Evolutionary conservation across 2,797 vertebrate species (phyloP).

Genomic region (Jordanella pulchra): DNA sequence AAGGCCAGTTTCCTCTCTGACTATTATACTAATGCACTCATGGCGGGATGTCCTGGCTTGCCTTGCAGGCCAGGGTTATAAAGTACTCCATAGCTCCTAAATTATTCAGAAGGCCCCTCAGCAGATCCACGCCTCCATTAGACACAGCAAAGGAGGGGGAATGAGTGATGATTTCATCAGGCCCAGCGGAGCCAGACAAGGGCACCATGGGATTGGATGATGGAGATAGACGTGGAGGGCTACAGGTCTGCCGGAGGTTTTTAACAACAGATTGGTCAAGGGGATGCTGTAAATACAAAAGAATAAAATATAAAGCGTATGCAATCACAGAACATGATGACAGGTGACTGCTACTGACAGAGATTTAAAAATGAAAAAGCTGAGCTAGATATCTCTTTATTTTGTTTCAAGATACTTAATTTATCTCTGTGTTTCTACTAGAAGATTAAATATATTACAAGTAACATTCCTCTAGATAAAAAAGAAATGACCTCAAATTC

Average conservation of each 20-base stretch:
- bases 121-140: conserved; percentile 76
- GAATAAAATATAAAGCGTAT: neutral
- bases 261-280: conserved; percentile 21
- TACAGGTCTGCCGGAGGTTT: conserved; percentile 30
- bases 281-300: conserved; percentile 7
- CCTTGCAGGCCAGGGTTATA: conserved; percentile 74
- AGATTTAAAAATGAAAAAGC: conserved; percentile 12
- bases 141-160: conserved; percentile 34
- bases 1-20: conserved; percentile 72
- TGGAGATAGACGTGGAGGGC: conserved; percentile 56
- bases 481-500: neutral
- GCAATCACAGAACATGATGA: conserved; percentile 1
- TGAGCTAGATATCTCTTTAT: neutral
- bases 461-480: neutral
- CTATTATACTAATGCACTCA: conserved; percentile 81
- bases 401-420: neutral
- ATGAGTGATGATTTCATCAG: conserved; percentile 76
- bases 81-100: conserved; percentile 78
- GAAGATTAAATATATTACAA: neutral
- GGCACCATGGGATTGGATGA: conserved; percentile 65
- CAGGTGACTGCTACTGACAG: conserved; percentile 5
- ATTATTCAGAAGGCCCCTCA: conserved; percentile 80
- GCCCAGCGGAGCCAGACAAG: conserved; percentile 71
- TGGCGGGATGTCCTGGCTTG: conserved; percentile 67
- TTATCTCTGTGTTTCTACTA: neutral